Conservation (phyloP, 1,140 invertebrate species). For the Cyclina sinensis region DNA sequence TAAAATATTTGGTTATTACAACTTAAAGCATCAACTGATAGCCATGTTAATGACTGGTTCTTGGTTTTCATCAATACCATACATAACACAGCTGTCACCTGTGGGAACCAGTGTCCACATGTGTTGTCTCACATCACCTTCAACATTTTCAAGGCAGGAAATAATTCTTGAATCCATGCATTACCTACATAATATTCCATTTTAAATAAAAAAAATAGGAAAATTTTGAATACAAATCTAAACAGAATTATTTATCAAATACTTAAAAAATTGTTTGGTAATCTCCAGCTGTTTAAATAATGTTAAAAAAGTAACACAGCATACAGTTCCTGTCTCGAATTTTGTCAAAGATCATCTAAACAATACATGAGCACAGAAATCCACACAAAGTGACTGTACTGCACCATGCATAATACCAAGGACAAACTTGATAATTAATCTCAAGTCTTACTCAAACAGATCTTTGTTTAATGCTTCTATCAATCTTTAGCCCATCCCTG, state of each 20-base stretch:
- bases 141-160: too few species aligned
- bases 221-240: too few species aligned
- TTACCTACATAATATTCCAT: too few species aligned
- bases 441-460: slow-evolving; percentile 9
- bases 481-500: too few species aligned
- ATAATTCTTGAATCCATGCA: background rate
- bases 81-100: slow-evolving; percentile 31
- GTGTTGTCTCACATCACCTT: background rate
- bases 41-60: background rate
- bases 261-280: too few species aligned
- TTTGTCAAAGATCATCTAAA: background rate
- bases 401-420: slow-evolving; percentile 40
- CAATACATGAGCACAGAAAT: background rate
- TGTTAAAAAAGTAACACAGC: too few species aligned
- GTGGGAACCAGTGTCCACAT: background rate
- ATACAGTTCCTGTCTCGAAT: background rate
- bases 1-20: background rate
- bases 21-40: slow-evolving; percentile 37
- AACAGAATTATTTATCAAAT: too few species aligned
- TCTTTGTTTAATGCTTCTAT: too few species aligned
- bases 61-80: slow-evolving; percentile 27
- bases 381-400: background rate
- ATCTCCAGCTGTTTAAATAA: too few species aligned
- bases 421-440: background rate
- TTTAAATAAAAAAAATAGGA: too few species aligned